Percentiles rank a stretch among this genome's conserved stretches.
Conservation (phyloP, 1,140 invertebrate genomes). For the Zeugodacus cucurbitae region DNA sequence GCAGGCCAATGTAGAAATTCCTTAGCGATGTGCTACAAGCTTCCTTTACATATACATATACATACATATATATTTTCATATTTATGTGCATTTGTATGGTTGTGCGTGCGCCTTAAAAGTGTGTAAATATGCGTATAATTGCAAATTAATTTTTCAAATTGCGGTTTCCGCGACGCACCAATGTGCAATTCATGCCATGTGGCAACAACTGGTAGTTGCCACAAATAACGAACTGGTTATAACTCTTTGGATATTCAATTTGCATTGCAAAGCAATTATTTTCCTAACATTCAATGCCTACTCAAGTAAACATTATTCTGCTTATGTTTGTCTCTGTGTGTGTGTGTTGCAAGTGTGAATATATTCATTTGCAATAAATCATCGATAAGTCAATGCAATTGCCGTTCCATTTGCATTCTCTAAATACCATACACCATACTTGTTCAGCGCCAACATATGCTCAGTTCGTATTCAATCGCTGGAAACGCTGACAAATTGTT, state of each 20-base stretch:
- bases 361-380: constrained; percentile 33
- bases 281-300: neutral
- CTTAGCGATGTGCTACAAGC: neutral
- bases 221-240: neutral
- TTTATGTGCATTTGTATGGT: neutral
- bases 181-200: constrained; percentile 3
- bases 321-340: neutral
- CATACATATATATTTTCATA: neutral
- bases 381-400: neutral
- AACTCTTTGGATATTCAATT: neutral
- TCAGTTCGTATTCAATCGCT: neutral
- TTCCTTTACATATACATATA: neutral
- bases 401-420: constrained; percentile 16
- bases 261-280: constrained; percentile 15
- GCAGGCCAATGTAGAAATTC: constrained; percentile 1
- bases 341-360: neutral
- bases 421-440: neutral
- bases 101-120: neutral
- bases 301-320: neutral
- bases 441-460: neutral
- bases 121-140: constrained; percentile 4
- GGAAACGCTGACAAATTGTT: neutral
- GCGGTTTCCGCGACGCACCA: constrained; percentile 6
- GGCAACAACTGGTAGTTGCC: constrained; percentile 7
- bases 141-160: constrained; percentile 26